Base-by-base conservation (phyloP, 2,888 invertebrate species). In the Drosophila anceps region DNA sequence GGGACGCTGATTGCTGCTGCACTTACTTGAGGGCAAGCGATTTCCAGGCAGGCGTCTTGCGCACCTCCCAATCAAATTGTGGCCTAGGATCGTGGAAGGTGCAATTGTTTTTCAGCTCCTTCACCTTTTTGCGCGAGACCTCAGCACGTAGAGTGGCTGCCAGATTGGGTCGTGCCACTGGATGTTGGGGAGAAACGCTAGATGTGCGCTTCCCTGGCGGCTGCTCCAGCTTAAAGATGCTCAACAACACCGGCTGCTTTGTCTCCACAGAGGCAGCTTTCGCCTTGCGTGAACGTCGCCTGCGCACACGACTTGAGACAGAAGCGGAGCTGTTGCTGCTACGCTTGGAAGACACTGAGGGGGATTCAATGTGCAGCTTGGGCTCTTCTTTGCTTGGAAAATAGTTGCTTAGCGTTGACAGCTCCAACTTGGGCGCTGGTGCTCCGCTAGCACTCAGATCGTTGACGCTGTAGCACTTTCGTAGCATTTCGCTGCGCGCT, bases 1-100 rank as follows among this genome's bases (percentile, higher is more conserved):
- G 9, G 9, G 35, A 35, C 15, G 6, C 3, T 10, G 6, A 0
- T 35, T 43, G n/a, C n/a, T 13, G 1, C 12, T 15, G 1, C 15
- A 78, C 83, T 76, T 61, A 93, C 93, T 92, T 92, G 4, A 92
- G 76, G 4, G 92, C 84, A 9, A 93, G 67, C 0, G 92, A 91
- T 69, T 93, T 93, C 93, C 93, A 93, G 7, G 93, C 93, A 0
- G 93, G 93, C 8, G 92, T 93, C 76, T 92, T 92, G 3, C 92
- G 84, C 1, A 93, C 93, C 76, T 93, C 93, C 93, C 93, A 93
- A 71, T 92, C 92, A 6, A 91, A 78, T 15, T 88, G 90, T 2
- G 90, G 85, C n/a, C 84, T 80, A 0, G 81, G 83, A 55, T 91
- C 90, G 20, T 87, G 82, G 20, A 78, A 90, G 2, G 88, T 91